These are phyloP conservation scores for Gallinago undulata DNA, from an alignment of 2,113 vertebrate genomes.

Conservation along the genomic window DNA sequence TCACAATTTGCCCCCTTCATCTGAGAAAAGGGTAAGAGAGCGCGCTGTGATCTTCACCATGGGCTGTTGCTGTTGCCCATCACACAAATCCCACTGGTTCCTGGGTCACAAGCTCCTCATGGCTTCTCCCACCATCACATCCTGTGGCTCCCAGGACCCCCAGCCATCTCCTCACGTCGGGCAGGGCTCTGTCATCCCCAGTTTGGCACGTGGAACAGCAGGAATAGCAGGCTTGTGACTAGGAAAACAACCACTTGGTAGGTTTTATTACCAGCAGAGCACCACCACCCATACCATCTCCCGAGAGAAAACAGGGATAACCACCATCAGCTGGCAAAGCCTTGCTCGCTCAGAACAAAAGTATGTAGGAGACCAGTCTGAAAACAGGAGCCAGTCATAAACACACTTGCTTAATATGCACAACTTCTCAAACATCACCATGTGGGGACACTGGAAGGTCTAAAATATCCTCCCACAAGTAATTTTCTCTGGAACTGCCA, in stretches of 20 bases:
- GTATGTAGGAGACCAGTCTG: fast-evolving
- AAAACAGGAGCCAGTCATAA: background rate
- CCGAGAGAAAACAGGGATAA: fast-evolving
- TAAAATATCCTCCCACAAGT: background rate
- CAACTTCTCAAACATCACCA: background rate
- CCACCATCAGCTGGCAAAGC: fast-evolving
- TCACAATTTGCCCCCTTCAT: fast-evolving
- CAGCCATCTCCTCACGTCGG: background rate
- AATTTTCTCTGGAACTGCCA: background rate
- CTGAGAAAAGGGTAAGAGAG: no score
- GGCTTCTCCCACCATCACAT: background rate
- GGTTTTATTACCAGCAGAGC: background rate
- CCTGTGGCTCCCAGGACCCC: fast-evolving
- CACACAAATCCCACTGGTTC: background rate
- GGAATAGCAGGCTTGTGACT: fast-evolving
- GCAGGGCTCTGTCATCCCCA: background rate
- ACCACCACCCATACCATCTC: fast-evolving
- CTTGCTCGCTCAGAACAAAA: background rate
- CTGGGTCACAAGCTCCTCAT: background rate
- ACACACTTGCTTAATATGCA: fast-evolving
- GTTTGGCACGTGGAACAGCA: fast-evolving
- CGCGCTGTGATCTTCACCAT: fast-evolving
- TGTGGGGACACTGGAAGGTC: background rate
- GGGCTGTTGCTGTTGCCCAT: fast-evolving
- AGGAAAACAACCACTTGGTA: no score